Conservation (phyloP, 2,888 invertebrate genomes). For the Alloplasta piceator region DNA sequence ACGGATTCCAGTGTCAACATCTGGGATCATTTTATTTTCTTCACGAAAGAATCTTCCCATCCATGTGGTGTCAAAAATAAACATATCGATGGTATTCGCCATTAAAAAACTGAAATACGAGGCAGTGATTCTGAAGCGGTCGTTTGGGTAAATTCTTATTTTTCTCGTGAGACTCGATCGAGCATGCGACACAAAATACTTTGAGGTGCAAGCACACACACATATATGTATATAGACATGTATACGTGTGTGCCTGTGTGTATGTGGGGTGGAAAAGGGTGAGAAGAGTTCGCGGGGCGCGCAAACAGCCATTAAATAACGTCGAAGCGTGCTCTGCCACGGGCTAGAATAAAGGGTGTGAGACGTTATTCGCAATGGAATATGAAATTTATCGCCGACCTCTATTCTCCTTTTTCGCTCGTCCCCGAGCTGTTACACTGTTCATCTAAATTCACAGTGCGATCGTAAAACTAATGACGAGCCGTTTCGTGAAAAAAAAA, state of each 20-base stretch:
- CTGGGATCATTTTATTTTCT: no score
- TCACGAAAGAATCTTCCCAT: no score
- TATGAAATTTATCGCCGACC: constrained; percentile 76
- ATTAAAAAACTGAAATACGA: neutral
- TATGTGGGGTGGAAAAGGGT: constrained; percentile 64
- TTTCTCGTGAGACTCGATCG: constrained; percentile 69
- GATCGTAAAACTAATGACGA: constrained; percentile 78
- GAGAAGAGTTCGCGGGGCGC: constrained; percentile 61
- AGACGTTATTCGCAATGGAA: constrained; percentile 73
- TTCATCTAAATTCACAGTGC: constrained; percentile 75
- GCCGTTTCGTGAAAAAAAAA: constrained; percentile 62
- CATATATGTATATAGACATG: no score
- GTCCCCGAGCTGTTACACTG: constrained; percentile 72
- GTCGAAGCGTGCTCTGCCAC: constrained; percentile 39
- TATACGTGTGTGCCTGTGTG: constrained; percentile 17
- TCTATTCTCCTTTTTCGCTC: constrained; percentile 62
- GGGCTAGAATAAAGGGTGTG: constrained; percentile 34
- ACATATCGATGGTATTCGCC: neutral
- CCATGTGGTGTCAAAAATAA: neutral
- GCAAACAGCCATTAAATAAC: constrained; percentile 75
- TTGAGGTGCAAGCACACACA: neutral
- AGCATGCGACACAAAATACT: constrained; percentile 37
- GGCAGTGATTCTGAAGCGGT: constrained; percentile 20
- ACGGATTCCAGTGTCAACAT: no score
- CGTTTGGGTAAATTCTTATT: constrained; percentile 64